These are phyloP conservation scores for Eulimnadia texana DNA, from an alignment of 1,140 invertebrate genomes.

Conservation along the genomic window DNA sequence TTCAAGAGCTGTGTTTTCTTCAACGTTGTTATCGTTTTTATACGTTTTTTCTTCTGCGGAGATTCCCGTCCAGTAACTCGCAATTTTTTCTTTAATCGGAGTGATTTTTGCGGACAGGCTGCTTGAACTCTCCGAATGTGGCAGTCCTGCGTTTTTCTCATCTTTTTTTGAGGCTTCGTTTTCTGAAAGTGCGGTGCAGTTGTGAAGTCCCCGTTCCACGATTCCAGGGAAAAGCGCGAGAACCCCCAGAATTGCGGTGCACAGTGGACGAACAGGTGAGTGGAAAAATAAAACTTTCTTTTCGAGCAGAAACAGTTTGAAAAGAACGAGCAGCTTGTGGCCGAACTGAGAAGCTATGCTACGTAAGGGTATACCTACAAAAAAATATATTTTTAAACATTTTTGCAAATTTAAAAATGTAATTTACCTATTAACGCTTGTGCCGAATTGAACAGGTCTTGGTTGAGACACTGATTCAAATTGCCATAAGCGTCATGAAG, in stretches of 20 bases:
- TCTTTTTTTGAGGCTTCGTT: neutral
- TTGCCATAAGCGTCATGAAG: conserved; percentile 86
- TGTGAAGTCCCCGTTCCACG: conserved; percentile 69
- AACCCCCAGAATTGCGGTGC: conserved; percentile 69
- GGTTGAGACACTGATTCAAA: conserved; percentile 63
- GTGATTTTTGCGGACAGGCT: conserved; percentile 21
- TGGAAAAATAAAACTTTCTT: conserved; percentile 83
- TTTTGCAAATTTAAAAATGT: neutral
- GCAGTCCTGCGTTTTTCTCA: conserved; percentile 6
- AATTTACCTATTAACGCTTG: conserved; percentile 62
- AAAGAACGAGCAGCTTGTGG: conserved; percentile 82
- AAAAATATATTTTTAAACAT: neutral
- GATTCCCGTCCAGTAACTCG: conserved; percentile 16
- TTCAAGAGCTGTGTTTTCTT: conserved; percentile 2
- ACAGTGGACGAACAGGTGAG: conserved; percentile 78
- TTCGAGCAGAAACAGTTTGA: conserved; percentile 85
- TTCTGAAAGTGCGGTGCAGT: conserved; percentile 27
- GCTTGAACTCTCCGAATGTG: conserved; percentile 17
- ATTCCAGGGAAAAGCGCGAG: conserved; percentile 79
- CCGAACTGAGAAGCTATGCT: conserved; percentile 72
- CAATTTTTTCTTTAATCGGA: conserved; percentile 22
- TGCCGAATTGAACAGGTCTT: conserved; percentile 45
- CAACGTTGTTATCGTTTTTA: neutral
- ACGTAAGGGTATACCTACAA: conserved; percentile 54
- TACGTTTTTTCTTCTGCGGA: neutral